These are phyloP conservation scores for Epinephelus malabaricus DNA, from an alignment of 2,797 vertebrate genomes.

Conservation along the genomic window DNA sequence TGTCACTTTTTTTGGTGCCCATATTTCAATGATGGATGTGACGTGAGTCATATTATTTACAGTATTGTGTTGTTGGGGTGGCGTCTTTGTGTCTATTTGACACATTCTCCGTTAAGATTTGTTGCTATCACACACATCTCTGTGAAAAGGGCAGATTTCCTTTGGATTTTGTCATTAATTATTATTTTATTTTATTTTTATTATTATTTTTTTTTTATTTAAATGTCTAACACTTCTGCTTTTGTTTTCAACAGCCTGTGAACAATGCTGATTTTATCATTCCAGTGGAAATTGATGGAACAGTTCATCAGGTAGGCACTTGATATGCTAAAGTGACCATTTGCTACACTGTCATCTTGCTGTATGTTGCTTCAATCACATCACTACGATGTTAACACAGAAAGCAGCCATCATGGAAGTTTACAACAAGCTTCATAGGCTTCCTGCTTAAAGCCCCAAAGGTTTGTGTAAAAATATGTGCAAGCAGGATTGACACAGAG, in stretches of 20 bases:
- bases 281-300: conserved; percentile 98
- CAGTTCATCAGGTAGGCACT: conserved; percentile 93
- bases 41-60: conserved; percentile 53
- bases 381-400: neutral
- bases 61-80: conserved; percentile 26
- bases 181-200: too few species aligned
- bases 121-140: neutral
- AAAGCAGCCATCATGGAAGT: neutral
- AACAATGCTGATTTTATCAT: conserved; percentile 99
- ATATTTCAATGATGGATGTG: conserved; percentile 49
- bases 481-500: neutral
- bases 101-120: conserved; percentile 9
- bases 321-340: neutral
- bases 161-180: neutral
- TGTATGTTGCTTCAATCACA: neutral
- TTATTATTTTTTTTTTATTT: neutral
- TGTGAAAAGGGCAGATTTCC: neutral
- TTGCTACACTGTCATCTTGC: neutral
- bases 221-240: conserved; percentile 39
- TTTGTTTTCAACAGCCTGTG: conserved; percentile 89
- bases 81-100: conserved; percentile 23
- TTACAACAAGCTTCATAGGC: neutral
- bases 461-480: neutral
- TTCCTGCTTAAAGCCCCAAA: conserved; percentile 18
- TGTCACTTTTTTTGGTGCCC: conserved; percentile 50